Base-by-base conservation (phyloP, 2,113 vertebrate species). In the Anseranas semipalmata region DNA sequence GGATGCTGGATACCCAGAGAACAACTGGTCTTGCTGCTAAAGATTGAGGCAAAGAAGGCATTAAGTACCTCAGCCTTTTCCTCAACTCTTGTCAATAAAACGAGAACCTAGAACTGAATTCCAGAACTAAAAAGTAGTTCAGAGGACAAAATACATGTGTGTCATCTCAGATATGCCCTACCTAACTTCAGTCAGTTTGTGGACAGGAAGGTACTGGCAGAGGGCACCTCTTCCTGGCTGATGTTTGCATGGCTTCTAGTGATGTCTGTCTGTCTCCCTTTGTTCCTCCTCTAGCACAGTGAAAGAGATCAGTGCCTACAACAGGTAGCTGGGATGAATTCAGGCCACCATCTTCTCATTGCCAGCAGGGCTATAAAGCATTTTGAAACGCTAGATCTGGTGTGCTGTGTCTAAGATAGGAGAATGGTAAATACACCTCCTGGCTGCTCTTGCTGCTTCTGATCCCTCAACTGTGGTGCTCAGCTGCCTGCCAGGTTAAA, bases 121-220 rank as follows among this genome's bases (percentile, higher is more conserved):
- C n/a, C n/a, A n/a, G n/a, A n/a, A n/a, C n/a, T n/a, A n/a, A n/a
- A n/a, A n/a, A n/a, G n/a, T n/a, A n/a, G n/a, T n/a, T n/a, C n/a
- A n/a, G 72, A 83, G 33, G 32, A 50, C 14, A 62, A 89, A 92
- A 70, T 9, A 6, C 8, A n/a, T 9, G n/a, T 2, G 9, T 48
- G 3, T 19, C 25, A 19, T 53, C 35, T 76, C 2, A 4, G 15
- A 33, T 11, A 16, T 0, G 2, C 10, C 37, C 22, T 60, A 17
- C 16, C 25, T 82, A 52, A 33, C 19, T 65, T 80, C 43, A 43
- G 45, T 4, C 17, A 6, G 8, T 37, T 60, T 1, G 3, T 35
- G 27, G 43, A 43, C 39, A 39, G 52, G n/a, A 73, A 60, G 67
- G 50, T 56, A 16, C 15, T 60, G 62, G 37, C 33, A 82, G 71